Percentiles rank a stretch among this genome's conserved stretches.
Evolutionary conservation across 2,797 vertebrate species (phyloP).

Genomic region (Gallirallus australis): DNA sequence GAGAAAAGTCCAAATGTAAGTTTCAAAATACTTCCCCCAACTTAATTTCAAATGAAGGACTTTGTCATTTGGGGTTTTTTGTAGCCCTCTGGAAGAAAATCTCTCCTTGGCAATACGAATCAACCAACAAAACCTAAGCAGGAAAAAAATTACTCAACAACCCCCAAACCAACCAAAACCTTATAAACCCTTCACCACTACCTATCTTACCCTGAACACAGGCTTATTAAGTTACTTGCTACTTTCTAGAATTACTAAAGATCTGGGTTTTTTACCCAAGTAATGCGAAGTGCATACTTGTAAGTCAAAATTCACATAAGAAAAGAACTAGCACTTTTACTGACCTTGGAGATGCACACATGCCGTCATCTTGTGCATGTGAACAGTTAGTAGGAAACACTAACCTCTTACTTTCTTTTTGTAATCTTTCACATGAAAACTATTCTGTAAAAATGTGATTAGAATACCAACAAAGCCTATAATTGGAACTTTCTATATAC

Average conservation of each 20-base stretch:
- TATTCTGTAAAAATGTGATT: background rate
- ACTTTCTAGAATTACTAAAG: background rate
- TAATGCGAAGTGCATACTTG: background rate
- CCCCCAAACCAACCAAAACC: too few relatives aligned
- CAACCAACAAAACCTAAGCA: background rate
- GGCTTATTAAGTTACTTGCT: background rate
- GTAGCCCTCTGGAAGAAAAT: too few relatives aligned
- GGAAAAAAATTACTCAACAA: too few relatives aligned
- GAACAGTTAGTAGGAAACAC: background rate
- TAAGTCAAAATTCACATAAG: background rate
- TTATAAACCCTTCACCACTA: background rate
- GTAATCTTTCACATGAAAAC: background rate
- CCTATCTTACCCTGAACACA: background rate
- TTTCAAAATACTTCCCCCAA: background rate
- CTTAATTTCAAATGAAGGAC: background rate
- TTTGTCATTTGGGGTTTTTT: background rate
- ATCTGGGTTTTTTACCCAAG: rapidly evolving
- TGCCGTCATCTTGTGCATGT: background rate
- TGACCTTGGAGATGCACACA: background rate
- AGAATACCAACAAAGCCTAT: background rate
- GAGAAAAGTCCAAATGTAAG: background rate
- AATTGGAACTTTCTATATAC: background rate
- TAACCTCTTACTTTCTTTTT: background rate
- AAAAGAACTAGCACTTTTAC: background rate
- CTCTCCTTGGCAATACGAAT: too few relatives aligned